Evolutionary conservation across 30 jellyfish, hydroid and myxozoan species (phyloP), one percentile per base, ranked within the genome.

Genomic region (Aurelia sp.): DNA sequence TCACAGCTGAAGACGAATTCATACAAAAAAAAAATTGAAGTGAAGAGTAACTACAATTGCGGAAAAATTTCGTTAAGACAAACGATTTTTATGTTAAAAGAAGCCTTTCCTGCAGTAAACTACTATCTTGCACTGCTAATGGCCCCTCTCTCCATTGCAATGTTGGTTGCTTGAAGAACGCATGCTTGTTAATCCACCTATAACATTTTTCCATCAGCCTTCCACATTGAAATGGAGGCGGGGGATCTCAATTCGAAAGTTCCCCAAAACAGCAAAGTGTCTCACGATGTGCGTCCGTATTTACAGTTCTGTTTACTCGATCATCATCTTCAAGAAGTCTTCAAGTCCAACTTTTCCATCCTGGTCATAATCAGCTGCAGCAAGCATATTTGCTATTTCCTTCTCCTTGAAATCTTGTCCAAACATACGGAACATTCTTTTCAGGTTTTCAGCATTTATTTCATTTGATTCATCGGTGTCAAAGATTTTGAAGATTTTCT

Each of bases 401-500:
- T 62, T 23, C 17, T 57, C 91, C 13, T 61, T 74, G 30, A 82
- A 70, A 12, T 31, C 62, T 40, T 82, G 85, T 21, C 91, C 91
- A 71, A 82, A 82, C 37, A 82, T 70, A 2, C n/a, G 15, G 50
- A 82, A 82, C 85, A 82, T 69, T 59, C 91, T 53, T 37, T 82
- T 62, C 78, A 82, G 30, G 65, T 82, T 82, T 6, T 58, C 79
- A 15, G 85, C 85, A 18, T 69, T 82, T 53, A 82, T 82, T 41
- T 82, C 91, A 17, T 62, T 47, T n/a, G 91, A 66, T 35, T 44
- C 55, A 62, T 82, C 91, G 0, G 33, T 74, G 73, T 82, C 91
- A 21, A 82, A 82, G 41, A 82, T 72, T 35, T 69, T 50, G 44
- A 82, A 82, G 40, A 71, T 48, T 58, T 63, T 35, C 71, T 69